Evolutionary conservation across 2,888 invertebrate genomes (phyloP).

Genomic region (Hoplodrina ambigua): DNA sequence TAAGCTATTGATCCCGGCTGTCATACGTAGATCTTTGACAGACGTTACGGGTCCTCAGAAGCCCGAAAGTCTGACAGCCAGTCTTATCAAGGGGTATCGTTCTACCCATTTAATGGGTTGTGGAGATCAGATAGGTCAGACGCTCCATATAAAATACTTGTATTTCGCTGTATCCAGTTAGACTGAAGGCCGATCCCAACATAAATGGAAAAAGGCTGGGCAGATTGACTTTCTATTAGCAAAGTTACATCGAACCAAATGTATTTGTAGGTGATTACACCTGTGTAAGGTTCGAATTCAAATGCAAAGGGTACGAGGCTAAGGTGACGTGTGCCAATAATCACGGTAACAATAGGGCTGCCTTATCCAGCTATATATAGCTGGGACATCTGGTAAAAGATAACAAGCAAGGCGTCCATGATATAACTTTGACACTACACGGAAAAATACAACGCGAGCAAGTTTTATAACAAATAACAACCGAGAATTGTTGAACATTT

Average conservation of each 20-base stretch:
- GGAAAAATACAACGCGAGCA: slow-evolving; percentile 5
- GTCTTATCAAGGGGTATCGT: too few species aligned
- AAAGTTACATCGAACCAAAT: slow-evolving; percentile 5
- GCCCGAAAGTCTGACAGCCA: too few species aligned
- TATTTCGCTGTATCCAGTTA: too few species aligned
- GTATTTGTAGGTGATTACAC: slow-evolving; percentile 38
- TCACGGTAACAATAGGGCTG: slow-evolving; percentile 59
- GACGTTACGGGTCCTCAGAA: too few species aligned
- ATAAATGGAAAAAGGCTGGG: too few species aligned
- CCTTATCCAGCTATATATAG: slow-evolving; percentile 15
- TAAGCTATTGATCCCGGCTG: too few species aligned
- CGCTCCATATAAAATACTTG: too few species aligned
- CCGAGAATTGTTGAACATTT: slow-evolving; percentile 6
- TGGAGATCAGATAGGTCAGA: too few species aligned
- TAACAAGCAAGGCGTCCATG: slow-evolving; percentile 14
- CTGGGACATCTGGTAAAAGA: slow-evolving; percentile 13
- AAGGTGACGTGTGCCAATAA: slow-evolving; percentile 63
- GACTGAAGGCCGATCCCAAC: too few species aligned
- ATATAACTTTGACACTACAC: neutral
- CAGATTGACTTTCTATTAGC: slow-evolving; percentile 5
- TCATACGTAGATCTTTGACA: too few species aligned
- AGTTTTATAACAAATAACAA: slow-evolving; percentile 1
- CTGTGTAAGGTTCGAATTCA: slow-evolving; percentile 60
- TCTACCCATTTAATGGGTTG: too few species aligned
- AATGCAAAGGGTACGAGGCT: slow-evolving; percentile 62